Percentiles rank a stretch among this genome's conserved stretches.
These are phyloP conservation scores for Phataginus tetradactyla DNA, from an alignment of 2,797 vertebrate genomes.

Conservation along the genomic window DNA sequence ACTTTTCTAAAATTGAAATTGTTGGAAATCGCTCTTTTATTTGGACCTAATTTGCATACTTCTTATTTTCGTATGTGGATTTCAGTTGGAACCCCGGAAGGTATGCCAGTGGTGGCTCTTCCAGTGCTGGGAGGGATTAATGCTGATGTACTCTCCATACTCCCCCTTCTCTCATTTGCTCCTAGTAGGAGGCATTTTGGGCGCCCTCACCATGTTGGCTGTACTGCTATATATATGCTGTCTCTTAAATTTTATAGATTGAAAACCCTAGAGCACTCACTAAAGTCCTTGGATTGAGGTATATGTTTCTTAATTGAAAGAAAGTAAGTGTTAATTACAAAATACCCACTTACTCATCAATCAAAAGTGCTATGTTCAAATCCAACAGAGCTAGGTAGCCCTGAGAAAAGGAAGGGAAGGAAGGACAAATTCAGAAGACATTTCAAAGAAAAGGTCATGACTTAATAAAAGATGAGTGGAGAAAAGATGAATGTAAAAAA, in stretches of 20 bases:
- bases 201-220: background rate
- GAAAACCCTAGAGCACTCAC: background rate
- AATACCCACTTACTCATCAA: background rate
- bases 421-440: background rate
- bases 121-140: accelerated
- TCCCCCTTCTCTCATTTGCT: background rate
- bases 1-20: background rate
- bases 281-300: background rate
- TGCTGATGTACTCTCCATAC: no score
- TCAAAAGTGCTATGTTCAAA: background rate
- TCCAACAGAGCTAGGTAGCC: background rate
- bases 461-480: background rate
- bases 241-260: background rate
- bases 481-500: background rate
- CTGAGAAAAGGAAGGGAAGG: no score
- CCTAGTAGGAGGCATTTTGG: accelerated
- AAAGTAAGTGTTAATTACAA: background rate
- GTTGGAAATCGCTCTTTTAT: background rate
- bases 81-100: background rate
- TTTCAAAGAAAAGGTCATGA: background rate
- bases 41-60: background rate
- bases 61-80: background rate
- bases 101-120: background rate
- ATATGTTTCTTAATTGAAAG: background rate
- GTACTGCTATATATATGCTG: background rate